Evolutionary conservation across 2,888 invertebrate species (phyloP), one percentile per base, ranked within the genome.

Genomic region (Phymatocera aterrima): DNA sequence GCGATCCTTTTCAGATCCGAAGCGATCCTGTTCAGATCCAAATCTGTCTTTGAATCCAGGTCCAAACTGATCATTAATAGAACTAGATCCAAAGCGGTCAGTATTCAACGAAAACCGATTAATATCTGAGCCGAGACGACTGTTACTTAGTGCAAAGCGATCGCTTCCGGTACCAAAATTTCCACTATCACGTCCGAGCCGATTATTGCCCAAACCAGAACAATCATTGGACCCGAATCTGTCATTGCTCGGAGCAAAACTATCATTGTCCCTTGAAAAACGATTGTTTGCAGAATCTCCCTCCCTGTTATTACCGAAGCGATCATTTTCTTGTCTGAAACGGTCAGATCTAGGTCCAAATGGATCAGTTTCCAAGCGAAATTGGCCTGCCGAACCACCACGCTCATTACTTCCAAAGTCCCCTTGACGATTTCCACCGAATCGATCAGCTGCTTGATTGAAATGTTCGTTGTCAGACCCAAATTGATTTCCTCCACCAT

Each of bases 311-410:
- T 75, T 78, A 21, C 60, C 37, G 12, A 80, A 79, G n/a, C 79
- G 82, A 48, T 75, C 57, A 57, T 75, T 75, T 10, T 70, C 80
- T 31, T 81, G 48, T 61, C 80, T 79, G 79, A 80, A 80, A 64
- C 81, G 81, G 70, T 84, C 82, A 1, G 79, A 79, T 60, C 80
- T 72, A 37, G 54, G 21, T 2, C 72, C 81, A 31, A 81, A 81
- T 12, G 81, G 80, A 80, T 84, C 82, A 48, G 81, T 82, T 37
- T 81, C 80, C 31, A 82, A 18, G 77, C 83, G 80, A 48, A 83
- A 85, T 3, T 81, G 82, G 46, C 82, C 84, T n/a, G 79, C 70
- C 28, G 80, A 74, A 54, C 61, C 77, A 64, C 81, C 31, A 68
- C 81, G 81, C 51, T 85, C 83, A 15, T 80, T 84, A 4, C 78